Base-by-base conservation (phyloP, 2,888 invertebrate species). In the Andricus curvator region DNA sequence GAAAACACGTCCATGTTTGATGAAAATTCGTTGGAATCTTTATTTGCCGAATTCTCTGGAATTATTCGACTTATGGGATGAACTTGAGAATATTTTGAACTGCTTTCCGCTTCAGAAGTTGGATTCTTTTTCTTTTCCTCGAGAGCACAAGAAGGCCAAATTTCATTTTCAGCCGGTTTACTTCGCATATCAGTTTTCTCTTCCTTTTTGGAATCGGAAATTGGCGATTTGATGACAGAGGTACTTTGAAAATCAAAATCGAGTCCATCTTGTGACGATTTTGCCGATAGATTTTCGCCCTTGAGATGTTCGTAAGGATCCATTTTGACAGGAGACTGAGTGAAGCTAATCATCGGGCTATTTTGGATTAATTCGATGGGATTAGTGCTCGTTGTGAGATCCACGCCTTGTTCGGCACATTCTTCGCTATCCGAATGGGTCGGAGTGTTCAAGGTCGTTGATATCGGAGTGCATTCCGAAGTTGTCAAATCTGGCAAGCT, bases 351-450 rank as follows among this genome's bases (percentile, higher is more conserved):
- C 37, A 92, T 90, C 0, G 92, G 91, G 82, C 91, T 92, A 80
- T 89, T 92, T 64, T 89, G 90, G 68, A 91, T 89, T 20, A 92
- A 87, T 80, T 92, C 92, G 51, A 92, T 92, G 5, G 92, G 91
- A 86, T 92, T 92, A 4, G 90, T 86, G 0, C 88, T 84, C 79
- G 89, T 88, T 6, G 84, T 85, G 9, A 89, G 78, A 81, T 88
- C 83, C 84, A 88, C 29, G 78, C 84, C 85, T 68, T 87, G 89
- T 22, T 89, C 88, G 3, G 91, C 87, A 0, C 90, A 90, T 67
- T 92, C 92, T 78, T 92, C 92, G 56, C 89, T 92, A 60, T 92
- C 92, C 0, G 92, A 92, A 70, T 92, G 92, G 66, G 89, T 91
- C 1, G 92, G 92, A 0, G 92, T 93, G 74, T 92, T 93, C 3